Percentiles rank a stretch among this genome's conserved stretches.
Conservation (phyloP, 2,113 vertebrate genomes). For the Manacus vitellinus region DNA sequence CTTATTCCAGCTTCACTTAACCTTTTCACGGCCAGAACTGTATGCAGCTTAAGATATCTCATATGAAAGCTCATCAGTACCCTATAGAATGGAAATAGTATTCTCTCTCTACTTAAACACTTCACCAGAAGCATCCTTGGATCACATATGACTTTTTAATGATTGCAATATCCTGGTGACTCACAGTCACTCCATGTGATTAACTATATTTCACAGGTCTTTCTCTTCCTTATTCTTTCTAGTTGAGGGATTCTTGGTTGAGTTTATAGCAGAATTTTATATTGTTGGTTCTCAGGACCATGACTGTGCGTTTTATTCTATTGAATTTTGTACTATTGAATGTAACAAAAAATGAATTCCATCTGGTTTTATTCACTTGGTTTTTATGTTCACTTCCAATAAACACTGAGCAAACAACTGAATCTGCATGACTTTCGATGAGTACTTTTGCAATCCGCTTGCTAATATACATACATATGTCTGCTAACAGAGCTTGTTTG, state of each 20-base stretch:
- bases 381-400: not conserved
- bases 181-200: not conserved
- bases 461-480: not conserved
- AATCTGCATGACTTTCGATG: not conserved
- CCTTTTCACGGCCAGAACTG: not conserved
- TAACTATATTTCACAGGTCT: not conserved
- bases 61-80: not conserved
- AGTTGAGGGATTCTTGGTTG: not conserved
- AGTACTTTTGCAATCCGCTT: not conserved
- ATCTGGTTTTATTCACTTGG: slow-evolving; percentile 14
- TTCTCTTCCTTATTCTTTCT: not conserved
- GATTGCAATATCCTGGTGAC: not conserved
- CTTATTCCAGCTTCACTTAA: not conserved
- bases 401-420: slow-evolving; percentile 6
- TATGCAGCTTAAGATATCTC: not conserved
- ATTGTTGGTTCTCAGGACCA: not conserved
- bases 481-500: slow-evolving; percentile 3
- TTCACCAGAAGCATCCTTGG: not conserved
- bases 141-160: not conserved
- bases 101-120: not conserved
- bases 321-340: not conserved
- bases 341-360: not conserved
- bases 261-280: not conserved
- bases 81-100: not conserved
- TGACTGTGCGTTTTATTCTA: not conserved